Evolutionary conservation across 1,140 invertebrate species (phyloP).

Genomic region (Helicorthomorpha holstii): DNA sequence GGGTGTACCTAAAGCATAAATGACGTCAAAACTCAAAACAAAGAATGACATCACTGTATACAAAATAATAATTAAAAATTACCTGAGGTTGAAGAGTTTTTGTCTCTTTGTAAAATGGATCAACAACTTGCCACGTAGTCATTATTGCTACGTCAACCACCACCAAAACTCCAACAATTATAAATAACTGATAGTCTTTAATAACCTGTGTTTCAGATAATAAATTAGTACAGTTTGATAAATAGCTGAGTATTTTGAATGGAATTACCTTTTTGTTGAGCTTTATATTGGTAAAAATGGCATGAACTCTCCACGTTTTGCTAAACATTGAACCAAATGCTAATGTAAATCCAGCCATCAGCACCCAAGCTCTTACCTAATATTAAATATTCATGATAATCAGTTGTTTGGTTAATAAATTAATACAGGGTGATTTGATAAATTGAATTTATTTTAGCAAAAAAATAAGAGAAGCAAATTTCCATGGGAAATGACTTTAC

Average conservation of each 20-base stretch:
- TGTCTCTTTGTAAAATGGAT: conserved; percentile 84
- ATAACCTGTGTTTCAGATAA: conserved; percentile 50
- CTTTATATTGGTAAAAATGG: conserved; percentile 94
- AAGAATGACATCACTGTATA: background rate
- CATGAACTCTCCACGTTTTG: conserved; percentile 96
- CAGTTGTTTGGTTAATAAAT: no score
- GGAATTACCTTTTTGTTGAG: conserved; percentile 60
- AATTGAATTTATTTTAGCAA: no score
- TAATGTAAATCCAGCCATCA: conserved; percentile 94
- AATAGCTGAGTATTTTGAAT: background rate
- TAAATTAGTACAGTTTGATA: no score
- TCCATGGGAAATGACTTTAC: no score
- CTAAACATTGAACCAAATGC: conserved; percentile 99
- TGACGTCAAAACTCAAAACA: conserved; percentile 36
- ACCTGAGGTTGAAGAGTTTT: conserved; percentile 27
- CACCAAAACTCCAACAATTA: conserved; percentile 85
- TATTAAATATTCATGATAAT: no score
- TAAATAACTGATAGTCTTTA: conserved; percentile 93
- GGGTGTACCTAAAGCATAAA: conserved; percentile 56
- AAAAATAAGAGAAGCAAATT: no score
- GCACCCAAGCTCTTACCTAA: conserved; percentile 82
- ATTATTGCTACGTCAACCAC: conserved; percentile 84
- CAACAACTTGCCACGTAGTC: conserved; percentile 91
- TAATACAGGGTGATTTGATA: no score
- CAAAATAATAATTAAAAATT: background rate